Conservation (phyloP, 2,113 vertebrate species). For the Corydoras sp. region DNA sequence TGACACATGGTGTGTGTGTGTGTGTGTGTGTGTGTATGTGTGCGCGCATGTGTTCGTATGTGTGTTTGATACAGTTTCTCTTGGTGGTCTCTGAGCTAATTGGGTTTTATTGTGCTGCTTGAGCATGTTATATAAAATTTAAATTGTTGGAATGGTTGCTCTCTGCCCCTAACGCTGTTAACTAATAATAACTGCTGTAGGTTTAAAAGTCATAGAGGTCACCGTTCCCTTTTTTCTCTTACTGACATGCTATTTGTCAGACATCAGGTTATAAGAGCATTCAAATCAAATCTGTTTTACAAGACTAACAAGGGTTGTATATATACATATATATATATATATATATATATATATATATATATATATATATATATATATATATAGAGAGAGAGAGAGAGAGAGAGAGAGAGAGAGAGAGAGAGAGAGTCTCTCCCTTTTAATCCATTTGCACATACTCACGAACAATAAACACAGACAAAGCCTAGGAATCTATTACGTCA, state of each 20-base stretch:
- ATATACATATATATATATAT: no score
- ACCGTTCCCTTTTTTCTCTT: constrained; percentile 40
- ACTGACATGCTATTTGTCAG: constrained; percentile 1
- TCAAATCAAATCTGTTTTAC: no score
- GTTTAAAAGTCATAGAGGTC: constrained; percentile 46
- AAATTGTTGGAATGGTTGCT: constrained; percentile 49
- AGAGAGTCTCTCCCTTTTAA: no score
- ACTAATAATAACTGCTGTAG: constrained; percentile 56
- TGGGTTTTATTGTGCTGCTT: constrained; percentile 65
- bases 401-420: no score
- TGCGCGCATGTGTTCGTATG: constrained; percentile 6
- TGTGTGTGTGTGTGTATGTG: constrained; percentile 2
- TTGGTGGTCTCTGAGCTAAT: constrained; percentile 63
- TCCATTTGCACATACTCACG: no score
- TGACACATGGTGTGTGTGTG: constrained; percentile 15
- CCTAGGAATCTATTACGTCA: no score
- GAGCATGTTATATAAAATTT: constrained; percentile 57
- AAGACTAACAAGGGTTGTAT: no score
- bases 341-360: no score
- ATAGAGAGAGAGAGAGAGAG: no score
- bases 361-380: no score
- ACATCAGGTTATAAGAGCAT: no score
- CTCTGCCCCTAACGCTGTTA: constrained; percentile 40
- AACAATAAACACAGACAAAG: no score
- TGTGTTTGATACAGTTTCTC: constrained; percentile 38